phyloP scores from a whole-genome alignment of 2,797 vertebrate species.

The Philypnodon macrostomus region DNA sequence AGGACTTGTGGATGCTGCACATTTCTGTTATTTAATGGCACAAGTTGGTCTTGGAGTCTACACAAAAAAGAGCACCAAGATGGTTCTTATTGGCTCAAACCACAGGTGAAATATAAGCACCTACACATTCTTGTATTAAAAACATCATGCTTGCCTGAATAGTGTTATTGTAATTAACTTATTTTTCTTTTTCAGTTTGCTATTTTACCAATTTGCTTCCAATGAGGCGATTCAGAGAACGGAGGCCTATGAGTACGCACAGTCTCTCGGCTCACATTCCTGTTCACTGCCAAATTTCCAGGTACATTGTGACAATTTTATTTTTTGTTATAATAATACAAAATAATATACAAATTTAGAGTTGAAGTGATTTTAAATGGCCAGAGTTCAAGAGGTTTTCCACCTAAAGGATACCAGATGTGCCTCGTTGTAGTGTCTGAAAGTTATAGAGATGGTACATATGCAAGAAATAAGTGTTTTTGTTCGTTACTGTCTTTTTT shows the following conservation, averaged over 20 bases:
- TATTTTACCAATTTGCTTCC: slow-evolving; percentile 87
- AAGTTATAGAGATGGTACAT: background rate
- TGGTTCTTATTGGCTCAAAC: slow-evolving; percentile 92
- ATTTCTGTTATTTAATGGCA: slow-evolving; percentile 98
- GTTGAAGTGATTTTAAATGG: too few relatives aligned
- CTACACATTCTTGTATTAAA: too few relatives aligned
- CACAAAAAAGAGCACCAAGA: slow-evolving; percentile 92
- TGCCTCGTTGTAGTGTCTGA: too few relatives aligned
- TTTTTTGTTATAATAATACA: too few relatives aligned
- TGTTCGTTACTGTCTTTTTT: slow-evolving; percentile 8
- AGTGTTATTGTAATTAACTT: too few relatives aligned
- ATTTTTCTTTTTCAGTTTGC: slow-evolving; percentile 68
- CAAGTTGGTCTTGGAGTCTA: slow-evolving; percentile 91
- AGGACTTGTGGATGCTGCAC: slow-evolving; percentile 90
- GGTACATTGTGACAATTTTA: slow-evolving; percentile 77
- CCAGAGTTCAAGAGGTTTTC: too few relatives aligned
- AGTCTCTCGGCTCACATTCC: slow-evolving; percentile 86
- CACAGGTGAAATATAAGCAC: slow-evolving; percentile 81
- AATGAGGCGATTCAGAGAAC: slow-evolving; percentile 96
- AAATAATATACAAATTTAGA: too few relatives aligned
- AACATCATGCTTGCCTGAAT: too few relatives aligned
- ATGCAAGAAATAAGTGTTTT: background rate
- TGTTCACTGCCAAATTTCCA: slow-evolving; percentile 89
- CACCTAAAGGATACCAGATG: too few relatives aligned
- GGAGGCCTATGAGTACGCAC: slow-evolving; percentile 94